A percentile compares a stretch with the other conserved stretches of the same genome.
These are phyloP conservation scores for Mesembrinibis cayennensis DNA, from an alignment of 2,113 vertebrate species.

Conservation along the genomic window DNA sequence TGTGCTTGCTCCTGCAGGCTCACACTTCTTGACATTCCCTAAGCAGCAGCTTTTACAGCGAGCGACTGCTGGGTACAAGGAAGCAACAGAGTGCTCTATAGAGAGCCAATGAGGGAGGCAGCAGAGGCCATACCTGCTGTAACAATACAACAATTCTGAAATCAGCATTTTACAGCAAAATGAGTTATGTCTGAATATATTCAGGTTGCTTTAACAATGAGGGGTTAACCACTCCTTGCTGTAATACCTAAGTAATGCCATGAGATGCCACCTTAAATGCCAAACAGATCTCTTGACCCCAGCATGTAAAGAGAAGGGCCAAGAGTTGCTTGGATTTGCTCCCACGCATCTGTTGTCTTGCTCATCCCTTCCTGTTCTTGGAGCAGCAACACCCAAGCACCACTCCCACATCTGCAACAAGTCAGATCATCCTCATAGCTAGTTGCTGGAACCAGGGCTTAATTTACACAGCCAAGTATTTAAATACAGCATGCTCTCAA, in stretches of 20 bases:
- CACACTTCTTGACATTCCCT: background rate
- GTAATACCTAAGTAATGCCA: background rate
- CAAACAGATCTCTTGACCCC: background rate
- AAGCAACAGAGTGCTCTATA: rapidly evolving
- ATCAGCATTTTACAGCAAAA: background rate
- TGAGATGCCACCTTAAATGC: background rate
- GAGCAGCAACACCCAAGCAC: slow-evolving; percentile 32
- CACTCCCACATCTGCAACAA: slow-evolving; percentile 13
- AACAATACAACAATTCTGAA: background rate
- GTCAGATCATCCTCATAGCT: background rate
- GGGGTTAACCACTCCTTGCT: background rate
- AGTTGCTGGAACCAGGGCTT: background rate
- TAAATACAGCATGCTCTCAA: background rate
- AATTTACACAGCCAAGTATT: background rate
- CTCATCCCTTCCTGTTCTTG: background rate
- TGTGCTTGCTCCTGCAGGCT: background rate
- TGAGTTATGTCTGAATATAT: background rate
- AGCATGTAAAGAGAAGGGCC: background rate
- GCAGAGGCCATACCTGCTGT: background rate
- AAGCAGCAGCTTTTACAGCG: background rate
- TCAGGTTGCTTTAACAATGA: background rate
- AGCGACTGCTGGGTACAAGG: background rate
- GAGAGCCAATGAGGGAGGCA: background rate
- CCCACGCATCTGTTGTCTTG: background rate
- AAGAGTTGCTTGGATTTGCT: background rate